Percentiles rank a stretch among this genome's conserved stretches.
Evolutionary conservation across 2,888 invertebrate genomes (phyloP).

Genomic region (Eupsilia transversa): DNA sequence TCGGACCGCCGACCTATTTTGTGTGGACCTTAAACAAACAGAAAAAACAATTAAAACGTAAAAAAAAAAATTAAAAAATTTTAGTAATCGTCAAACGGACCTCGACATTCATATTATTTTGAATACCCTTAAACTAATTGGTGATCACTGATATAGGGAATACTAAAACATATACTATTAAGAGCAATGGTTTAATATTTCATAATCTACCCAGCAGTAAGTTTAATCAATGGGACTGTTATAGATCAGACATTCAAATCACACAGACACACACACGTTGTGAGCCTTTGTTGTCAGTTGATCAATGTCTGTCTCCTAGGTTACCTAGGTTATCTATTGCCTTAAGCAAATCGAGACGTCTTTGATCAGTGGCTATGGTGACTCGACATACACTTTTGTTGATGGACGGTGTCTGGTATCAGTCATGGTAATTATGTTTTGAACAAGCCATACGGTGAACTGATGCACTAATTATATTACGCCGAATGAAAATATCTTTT

Average conservation of each 20-base stretch:
- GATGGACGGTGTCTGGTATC: conserved; percentile 11
- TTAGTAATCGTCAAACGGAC: too few relatives aligned
- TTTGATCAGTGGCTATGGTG: conserved; percentile 20
- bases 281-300: background rate
- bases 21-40: too few relatives aligned
- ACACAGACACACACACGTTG: background rate
- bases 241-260: background rate
- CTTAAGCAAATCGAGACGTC: background rate
- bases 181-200: background rate
- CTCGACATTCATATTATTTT: too few relatives aligned
- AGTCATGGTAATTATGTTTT: background rate
- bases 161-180: background rate
- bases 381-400: background rate
- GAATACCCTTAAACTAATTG: too few relatives aligned
- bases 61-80: too few relatives aligned
- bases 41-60: too few relatives aligned
- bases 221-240: background rate
- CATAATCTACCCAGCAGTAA: background rate
- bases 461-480: background rate
- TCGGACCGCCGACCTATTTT: too few relatives aligned
- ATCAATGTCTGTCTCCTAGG: background rate
- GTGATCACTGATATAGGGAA: too few relatives aligned
- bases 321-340: background rate
- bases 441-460: conserved; percentile 4
- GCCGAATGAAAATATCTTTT: too few relatives aligned